phyloP scores from a whole-genome alignment of 2,888 invertebrate genomes.

The Protodeltote pygarga region DNA sequence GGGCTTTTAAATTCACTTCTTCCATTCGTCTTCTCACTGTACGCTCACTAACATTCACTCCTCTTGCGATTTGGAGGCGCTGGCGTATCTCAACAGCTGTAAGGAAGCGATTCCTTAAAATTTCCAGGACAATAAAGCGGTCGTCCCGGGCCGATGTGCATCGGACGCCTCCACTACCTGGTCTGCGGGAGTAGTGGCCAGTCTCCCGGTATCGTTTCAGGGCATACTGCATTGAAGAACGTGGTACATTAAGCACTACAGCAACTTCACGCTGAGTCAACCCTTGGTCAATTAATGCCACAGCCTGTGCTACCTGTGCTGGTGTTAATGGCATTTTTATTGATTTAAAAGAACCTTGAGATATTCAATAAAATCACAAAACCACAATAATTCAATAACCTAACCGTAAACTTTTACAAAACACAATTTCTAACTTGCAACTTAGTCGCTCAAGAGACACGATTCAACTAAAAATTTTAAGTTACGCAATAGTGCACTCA shows the following conservation, averaged over 20 bases:
- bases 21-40: background rate
- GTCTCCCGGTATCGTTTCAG: background rate
- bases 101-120: background rate
- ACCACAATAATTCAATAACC: too few relatives aligned
- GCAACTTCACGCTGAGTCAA: slow-evolving; percentile 27
- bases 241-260: slow-evolving; percentile 16
- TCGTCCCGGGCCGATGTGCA: background rate
- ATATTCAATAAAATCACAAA: too few relatives aligned
- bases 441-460: too few relatives aligned
- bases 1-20: slow-evolving; percentile 10
- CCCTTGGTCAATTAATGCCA: background rate
- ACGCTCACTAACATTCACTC: background rate
- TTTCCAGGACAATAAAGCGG: background rate
- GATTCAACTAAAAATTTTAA: too few relatives aligned
- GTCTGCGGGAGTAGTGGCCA: background rate
- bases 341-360: too few relatives aligned
- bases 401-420: too few relatives aligned
- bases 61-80: slow-evolving; percentile 9
- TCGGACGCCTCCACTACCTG: background rate
- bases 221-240: slow-evolving; percentile 24
- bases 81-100: background rate
- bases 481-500: background rate
- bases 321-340: too few relatives aligned
- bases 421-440: too few relatives aligned
- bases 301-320: too few relatives aligned